Evolutionary conservation across 2,113 vertebrate species (phyloP), one percentile per base, ranked within the genome.

Genomic region (Aspiorhynchus laticeps): DNA sequence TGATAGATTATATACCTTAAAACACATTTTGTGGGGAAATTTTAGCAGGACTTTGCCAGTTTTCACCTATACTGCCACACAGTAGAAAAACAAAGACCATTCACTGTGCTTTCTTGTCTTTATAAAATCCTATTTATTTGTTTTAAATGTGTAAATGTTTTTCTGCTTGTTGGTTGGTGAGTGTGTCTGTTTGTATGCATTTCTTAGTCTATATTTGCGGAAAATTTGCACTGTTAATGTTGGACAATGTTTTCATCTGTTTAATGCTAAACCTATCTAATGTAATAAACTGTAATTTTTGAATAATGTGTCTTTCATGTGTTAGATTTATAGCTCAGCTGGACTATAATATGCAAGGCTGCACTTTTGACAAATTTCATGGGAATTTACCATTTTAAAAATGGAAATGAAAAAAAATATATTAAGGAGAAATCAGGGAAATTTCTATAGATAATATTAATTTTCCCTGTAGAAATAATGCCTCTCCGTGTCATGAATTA

Each of bases 221-320:
- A 59, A 38, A 90, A 90, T 88, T 48, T 81, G 76, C 80, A 85
- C 92, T 92, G 93, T 95, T 95, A 94, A 95, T 92, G 92, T 95
- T 95, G 93, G 93, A 95, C 93, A 46, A 19, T 6, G 73, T 85
- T 84, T 79, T 81, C 82, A 77, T 78, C 36, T 51, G 91, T 93
- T 92, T 87, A 87, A 87, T 89, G n/a, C 59, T 51, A 87, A 83
- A 63, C 2, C 33, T 83, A 33, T 81, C 33, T 46, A 80, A 80
- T 76, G 59, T 86, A 87, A 89, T 87, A 88, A 90, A 90, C 82
- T 76, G 1, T 76, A 67, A 26, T 33, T 33, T 53, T 28, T 51
- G n/a, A 33, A 10, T 28, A 5, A 11, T 77, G 26, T 76, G 10
- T 36, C 8, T 73, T 73, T 41, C 2, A 11, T 41, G 36, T 24